Percentiles rank a stretch among this genome's conserved stretches.
Evolutionary conservation across 2,797 vertebrate species (phyloP).

Genomic region (Cynodonichthys magdalenae): DNA sequence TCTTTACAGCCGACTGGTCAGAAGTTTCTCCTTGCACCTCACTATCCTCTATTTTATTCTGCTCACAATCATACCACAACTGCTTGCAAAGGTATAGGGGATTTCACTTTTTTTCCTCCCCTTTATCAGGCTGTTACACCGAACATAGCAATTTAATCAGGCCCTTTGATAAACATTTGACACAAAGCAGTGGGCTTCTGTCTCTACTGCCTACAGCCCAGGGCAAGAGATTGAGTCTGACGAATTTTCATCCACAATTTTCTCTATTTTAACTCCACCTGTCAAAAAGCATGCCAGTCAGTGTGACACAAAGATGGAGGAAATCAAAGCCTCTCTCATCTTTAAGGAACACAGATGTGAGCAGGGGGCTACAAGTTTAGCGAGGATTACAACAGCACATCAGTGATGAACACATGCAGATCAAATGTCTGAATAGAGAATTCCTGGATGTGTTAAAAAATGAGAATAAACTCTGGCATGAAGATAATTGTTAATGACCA

Average conservation of each 20-base stretch:
- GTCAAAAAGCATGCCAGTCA: conserved; percentile 83
- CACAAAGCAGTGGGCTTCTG: conserved; percentile 82
- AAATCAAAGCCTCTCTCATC: conserved; percentile 82
- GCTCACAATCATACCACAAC: conserved; percentile 42
- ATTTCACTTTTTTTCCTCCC: conserved; percentile 47
- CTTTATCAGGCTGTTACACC: conserved; percentile 62
- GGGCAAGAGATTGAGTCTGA: conserved; percentile 81
- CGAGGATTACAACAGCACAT: conserved; percentile 41
- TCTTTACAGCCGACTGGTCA: conserved; percentile 65
- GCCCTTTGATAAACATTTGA: conserved; percentile 87
- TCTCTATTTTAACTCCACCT: conserved; percentile 80
- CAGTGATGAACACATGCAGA: conserved; percentile 39
- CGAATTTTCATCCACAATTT: conserved; percentile 81
- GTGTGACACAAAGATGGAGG: conserved; percentile 79
- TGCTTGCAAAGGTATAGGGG: conserved; percentile 36
- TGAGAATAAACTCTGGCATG: conserved; percentile 11
- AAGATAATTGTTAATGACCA: conserved; percentile 13
- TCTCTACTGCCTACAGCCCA: conserved; percentile 81
- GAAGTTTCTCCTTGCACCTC: conserved; percentile 62
- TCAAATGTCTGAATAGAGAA: conserved; percentile 4
- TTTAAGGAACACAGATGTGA: conserved; percentile 61
- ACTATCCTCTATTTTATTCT: conserved; percentile 31
- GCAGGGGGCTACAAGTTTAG: conserved; percentile 64
- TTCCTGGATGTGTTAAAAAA: conserved; percentile 2
- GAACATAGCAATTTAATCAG: conserved; percentile 83